Evolutionary conservation across 2,113 vertebrate species (phyloP), one percentile per base, ranked within the genome.

Genomic region (Misgurnus anguillicaudatus): DNA sequence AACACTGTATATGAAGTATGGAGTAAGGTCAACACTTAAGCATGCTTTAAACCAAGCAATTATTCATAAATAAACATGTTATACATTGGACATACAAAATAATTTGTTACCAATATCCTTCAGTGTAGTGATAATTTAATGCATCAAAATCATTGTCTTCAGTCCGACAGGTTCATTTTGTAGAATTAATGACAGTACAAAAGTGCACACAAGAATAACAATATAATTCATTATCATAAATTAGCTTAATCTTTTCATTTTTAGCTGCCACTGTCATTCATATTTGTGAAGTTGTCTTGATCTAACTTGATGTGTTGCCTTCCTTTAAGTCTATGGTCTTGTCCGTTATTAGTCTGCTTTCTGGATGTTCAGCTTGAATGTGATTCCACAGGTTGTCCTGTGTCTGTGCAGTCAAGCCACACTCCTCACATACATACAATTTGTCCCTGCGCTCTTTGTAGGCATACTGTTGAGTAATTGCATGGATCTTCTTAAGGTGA

Each of bases 371-470:
- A 0, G 78, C 65, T 16, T 87, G 92, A 38, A 94, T 87, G 0
- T 95, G 95, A 80, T 93, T 86, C 75, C 92, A 91, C 62, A 95
- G 90, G 80, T 91, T 92, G 88, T 94, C 92, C 80, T 94, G 93
- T 0, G 93, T 93, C 71, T 92, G 90, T 79, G 93, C 93, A 0
- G 94, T 95, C 88, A 94, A 93, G 82, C 95, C 95, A 0, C 94
- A 95, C 70, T 95, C 94, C 82, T 95, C 95, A 0, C 95, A 95
- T 31, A 95, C 94, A 0, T 94, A 95, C 0, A 95, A 90, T 86
- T 95, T 95, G 57, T 93, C 93, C 8, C 95, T 86, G 17, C 94
- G 90, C 68, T 95, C 93, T 80, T 95, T 95, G 87, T 95, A 95
- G 69, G 92, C 94, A 0, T 94, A 95, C 9, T 94, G 92, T 84